These are phyloP conservation scores for Galeopsomyia nigrocyanea DNA, from an alignment of 2,888 invertebrate genomes.

Conservation along the genomic window DNA sequence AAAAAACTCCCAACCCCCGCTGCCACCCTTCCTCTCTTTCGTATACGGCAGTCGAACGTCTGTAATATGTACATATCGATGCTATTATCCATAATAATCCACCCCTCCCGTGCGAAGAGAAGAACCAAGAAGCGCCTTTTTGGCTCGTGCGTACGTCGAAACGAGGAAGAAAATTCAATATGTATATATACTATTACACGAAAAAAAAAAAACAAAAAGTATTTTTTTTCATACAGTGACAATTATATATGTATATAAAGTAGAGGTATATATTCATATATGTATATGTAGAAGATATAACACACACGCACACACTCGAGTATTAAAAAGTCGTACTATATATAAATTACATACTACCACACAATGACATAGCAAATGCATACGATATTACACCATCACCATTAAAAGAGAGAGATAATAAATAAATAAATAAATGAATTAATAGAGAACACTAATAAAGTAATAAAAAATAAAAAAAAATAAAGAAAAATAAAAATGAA, in stretches of 20 bases:
- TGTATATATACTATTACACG: no score
- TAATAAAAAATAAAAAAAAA: constrained; percentile 9
- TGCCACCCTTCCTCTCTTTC: no score
- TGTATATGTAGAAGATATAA: constrained; percentile 12
- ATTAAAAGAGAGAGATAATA: constrained; percentile 50
- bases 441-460: constrained; percentile 59
- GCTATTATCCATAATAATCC: no score
- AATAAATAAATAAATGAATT: constrained; percentile 23
- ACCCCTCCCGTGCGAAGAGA: no score
- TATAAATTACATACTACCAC: constrained; percentile 56
- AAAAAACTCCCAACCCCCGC: no score
- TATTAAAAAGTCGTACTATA: constrained; percentile 22
- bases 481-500: background rate
- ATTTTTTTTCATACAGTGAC: no score
- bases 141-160: no score
- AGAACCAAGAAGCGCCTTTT: no score
- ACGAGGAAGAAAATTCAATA: no score
- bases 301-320: constrained; percentile 48
- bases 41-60: no score
- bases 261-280: background rate
- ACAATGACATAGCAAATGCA: constrained; percentile 68
- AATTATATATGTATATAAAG: constrained; percentile 5
- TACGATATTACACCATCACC: constrained; percentile 66
- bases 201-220: constrained; percentile 49
- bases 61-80: no score